Conservation (phyloP, 2,113 vertebrate species). For the Anolis sagrei region DNA sequence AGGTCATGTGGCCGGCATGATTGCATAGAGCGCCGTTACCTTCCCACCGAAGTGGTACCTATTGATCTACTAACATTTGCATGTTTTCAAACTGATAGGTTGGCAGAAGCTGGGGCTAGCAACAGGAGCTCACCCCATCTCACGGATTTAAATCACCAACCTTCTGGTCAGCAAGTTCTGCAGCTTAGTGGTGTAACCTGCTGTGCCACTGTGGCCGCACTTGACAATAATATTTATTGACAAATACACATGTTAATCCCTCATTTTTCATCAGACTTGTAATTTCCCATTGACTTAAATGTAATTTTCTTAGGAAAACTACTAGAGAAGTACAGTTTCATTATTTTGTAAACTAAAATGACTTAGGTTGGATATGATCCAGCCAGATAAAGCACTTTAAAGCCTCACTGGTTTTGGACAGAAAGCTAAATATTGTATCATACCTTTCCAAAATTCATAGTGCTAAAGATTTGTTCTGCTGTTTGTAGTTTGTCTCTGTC, state of each 20-base stretch:
- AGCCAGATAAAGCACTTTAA: neutral
- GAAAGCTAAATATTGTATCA: neutral
- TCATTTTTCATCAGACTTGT: neutral
- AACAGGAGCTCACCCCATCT: too few relatives aligned
- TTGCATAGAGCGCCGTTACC: too few relatives aligned
- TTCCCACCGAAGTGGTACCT: too few relatives aligned
- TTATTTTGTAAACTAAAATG: neutral
- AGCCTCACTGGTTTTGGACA: neutral
- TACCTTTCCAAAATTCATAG: constrained; percentile 57
- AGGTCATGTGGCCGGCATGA: too few relatives aligned
- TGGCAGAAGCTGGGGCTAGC: too few relatives aligned
- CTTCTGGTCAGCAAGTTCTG: too few relatives aligned
- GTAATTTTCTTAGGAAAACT: neutral
- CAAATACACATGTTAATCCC: neutral
- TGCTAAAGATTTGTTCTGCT: constrained; percentile 58
- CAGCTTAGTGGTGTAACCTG: too few relatives aligned
- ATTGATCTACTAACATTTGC: too few relatives aligned
- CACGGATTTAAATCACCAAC: too few relatives aligned
- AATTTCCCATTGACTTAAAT: neutral
- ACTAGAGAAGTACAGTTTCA: neutral
- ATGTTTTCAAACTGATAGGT: too few relatives aligned
- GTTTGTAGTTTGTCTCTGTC: constrained; percentile 50
- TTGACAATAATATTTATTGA: neutral
- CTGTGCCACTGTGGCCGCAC: too few relatives aligned
- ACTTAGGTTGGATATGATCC: neutral